Percentiles rank a stretch among this genome's conserved stretches.
phyloP scores from a whole-genome alignment of 2,888 invertebrate genomes.

The Acronicta psi region DNA sequence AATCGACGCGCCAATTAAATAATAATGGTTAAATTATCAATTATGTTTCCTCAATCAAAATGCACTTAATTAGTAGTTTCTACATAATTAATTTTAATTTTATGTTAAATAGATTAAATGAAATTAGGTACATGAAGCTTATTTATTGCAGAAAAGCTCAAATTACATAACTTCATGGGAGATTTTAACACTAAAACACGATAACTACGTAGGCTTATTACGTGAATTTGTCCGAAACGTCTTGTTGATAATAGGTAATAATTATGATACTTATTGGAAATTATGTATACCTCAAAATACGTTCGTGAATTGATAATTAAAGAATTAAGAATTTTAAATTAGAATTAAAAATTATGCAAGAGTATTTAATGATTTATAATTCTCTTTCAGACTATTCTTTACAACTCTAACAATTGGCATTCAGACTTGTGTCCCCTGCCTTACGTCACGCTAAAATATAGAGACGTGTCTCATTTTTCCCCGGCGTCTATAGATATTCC shows the following conservation, averaged over 20 bases:
- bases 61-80: slow-evolving; percentile 5
- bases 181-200: too few species aligned
- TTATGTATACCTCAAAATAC: too few species aligned
- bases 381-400: slow-evolving; percentile 3
- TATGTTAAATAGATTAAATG: slow-evolving; percentile 1
- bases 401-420: slow-evolving; percentile 15
- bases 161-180: not conserved
- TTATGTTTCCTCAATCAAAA: not conserved
- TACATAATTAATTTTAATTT: slow-evolving; percentile 8
- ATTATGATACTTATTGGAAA: too few species aligned
- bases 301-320: too few species aligned
- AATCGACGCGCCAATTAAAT: slow-evolving; percentile 25
- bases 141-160: slow-evolving; percentile 13
- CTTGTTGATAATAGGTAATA: too few species aligned
- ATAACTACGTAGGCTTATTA: too few species aligned
- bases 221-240: too few species aligned
- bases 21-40: slow-evolving; percentile 22
- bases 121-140: not conserved
- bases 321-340: too few species aligned
- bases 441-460: slow-evolving; percentile 77
- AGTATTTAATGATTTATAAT: too few species aligned
- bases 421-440: slow-evolving; percentile 52
- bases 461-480: slow-evolving; percentile 81
- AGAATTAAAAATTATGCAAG: too few species aligned
- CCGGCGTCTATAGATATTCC: slow-evolving; percentile 79